Evolutionary conservation across 35 echinoderm and acorn worm genomes (phyloP).

Genomic region (Acanthaster planci): DNA sequence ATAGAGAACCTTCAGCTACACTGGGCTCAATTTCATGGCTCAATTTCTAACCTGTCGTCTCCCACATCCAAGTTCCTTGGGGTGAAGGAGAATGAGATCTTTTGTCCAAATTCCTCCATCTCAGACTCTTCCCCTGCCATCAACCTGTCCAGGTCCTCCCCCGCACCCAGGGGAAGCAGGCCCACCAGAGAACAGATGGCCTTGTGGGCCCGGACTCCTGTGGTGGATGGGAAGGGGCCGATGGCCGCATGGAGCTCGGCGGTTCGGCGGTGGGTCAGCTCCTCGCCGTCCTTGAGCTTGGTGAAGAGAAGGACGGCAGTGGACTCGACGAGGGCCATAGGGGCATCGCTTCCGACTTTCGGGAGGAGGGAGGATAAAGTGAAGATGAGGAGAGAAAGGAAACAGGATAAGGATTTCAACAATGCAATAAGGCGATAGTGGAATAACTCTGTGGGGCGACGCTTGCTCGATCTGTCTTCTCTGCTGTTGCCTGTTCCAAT

Average conservation of each 20-base stretch:
- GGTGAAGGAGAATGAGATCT: slow-evolving; percentile 66
- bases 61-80: slow-evolving; percentile 21
- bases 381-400: no score
- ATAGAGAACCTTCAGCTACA: slow-evolving; percentile 5
- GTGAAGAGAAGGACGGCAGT: slow-evolving; percentile 65
- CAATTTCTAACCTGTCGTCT: background rate
- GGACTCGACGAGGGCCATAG: slow-evolving; percentile 47
- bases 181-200: slow-evolving; percentile 41
- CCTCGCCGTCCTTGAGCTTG: slow-evolving; percentile 59
- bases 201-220: slow-evolving; percentile 33
- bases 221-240: slow-evolving; percentile 47
- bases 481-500: no score
- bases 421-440: no score
- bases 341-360: slow-evolving; percentile 81
- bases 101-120: slow-evolving; percentile 62
- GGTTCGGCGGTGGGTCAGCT: slow-evolving; percentile 54
- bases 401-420: no score
- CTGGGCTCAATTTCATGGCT: background rate
- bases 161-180: slow-evolving; percentile 48
- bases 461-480: no score
- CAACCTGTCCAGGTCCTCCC: slow-evolving; percentile 20
- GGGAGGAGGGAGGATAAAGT: no score
- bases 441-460: no score
- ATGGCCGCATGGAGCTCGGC: slow-evolving; percentile 44
- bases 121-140: background rate